Base-by-base conservation (phyloP, 2,888 invertebrate species). In the Empis stercorea region DNA sequence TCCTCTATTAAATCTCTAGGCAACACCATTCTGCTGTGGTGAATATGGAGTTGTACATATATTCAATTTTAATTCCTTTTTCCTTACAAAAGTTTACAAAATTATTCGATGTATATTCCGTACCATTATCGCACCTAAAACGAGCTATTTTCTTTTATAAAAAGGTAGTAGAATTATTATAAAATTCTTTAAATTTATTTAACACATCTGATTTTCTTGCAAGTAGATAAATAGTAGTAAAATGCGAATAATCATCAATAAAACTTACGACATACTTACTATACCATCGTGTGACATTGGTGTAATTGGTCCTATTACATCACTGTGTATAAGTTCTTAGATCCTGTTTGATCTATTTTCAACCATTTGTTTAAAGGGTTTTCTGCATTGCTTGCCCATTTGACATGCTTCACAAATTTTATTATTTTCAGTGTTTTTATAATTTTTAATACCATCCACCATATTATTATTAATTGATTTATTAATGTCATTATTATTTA, bases 351-450 rank as follows among this genome's bases (percentile, higher is more conserved):
- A 43, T 27, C 46, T 46, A 36, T 17, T 43, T 11, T n/a, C 14
- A 20, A 34, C 36, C n/a, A 15, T 43, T 20, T 30, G 7, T 7
- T 32, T 17, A 13, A 41, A 46, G 7, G 42, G 16, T 13, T 30
- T 36, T 16, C 30, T n/a, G n/a, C n/a, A 16, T 37, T 45, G 30
- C 7, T 45, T 36, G 11, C 34, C 17, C 16, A 34, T 16, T 36
- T 30, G 37, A 34, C 23, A 30, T 10, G 37, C 10, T 11, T 40
- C 20, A 54, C 62, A 65, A 46, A 60, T 51, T 38, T 56, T 44
- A 46, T 47, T 42, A 39, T 49, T 47, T 16, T 23, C 30, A 30
- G 7, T 30, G 10, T 30, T 7, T 30, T 30, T 30, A 10, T 9
- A 30, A 30, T 30, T 30, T 30, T 30, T 10, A 30, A 30, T 46